These are phyloP conservation scores for Clarias pachynema DNA, from an alignment of 2,797 vertebrate species.

Conservation along the genomic window DNA sequence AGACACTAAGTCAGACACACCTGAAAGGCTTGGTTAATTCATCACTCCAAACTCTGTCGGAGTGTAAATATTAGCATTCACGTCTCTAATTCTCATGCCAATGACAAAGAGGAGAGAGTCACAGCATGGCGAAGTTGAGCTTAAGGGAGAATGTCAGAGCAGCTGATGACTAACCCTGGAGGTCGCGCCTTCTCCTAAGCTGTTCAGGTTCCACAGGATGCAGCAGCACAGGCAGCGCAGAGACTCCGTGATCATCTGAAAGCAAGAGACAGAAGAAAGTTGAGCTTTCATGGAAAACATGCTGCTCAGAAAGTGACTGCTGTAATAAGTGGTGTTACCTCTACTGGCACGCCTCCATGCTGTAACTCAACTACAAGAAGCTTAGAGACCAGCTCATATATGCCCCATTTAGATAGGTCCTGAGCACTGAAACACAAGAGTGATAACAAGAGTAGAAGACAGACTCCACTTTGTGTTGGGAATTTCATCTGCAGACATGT, in stretches of 20 bases:
- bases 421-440: slow-evolving; percentile 76
- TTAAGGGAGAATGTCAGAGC: slow-evolving; percentile 31
- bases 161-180: slow-evolving; percentile 76
- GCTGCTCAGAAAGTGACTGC: not conserved
- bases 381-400: slow-evolving; percentile 77
- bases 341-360: slow-evolving; percentile 65
- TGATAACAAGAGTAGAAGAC: not conserved
- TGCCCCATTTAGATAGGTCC: slow-evolving; percentile 81
- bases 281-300: not conserved
- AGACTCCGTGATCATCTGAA: slow-evolving; percentile 79
- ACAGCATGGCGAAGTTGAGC: not conserved
- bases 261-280: slow-evolving; percentile 31
- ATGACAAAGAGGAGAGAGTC: slow-evolving; percentile 15
- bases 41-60: slow-evolving; percentile 35
- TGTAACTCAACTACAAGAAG: slow-evolving; percentile 74
- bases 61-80: slow-evolving; percentile 45
- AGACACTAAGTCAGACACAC: slow-evolving; percentile 39
- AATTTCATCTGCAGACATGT: not conserved
- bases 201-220: slow-evolving; percentile 84
- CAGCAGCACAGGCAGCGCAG: slow-evolving; percentile 82
- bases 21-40: slow-evolving; percentile 51
- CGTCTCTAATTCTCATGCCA: slow-evolving; percentile 18
- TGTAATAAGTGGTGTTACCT: slow-evolving; percentile 69
- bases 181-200: slow-evolving; percentile 68
- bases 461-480: not conserved